phyloP scores from a whole-genome alignment of 1,140 invertebrate species.

The Phenacoccus solenopsis region DNA sequence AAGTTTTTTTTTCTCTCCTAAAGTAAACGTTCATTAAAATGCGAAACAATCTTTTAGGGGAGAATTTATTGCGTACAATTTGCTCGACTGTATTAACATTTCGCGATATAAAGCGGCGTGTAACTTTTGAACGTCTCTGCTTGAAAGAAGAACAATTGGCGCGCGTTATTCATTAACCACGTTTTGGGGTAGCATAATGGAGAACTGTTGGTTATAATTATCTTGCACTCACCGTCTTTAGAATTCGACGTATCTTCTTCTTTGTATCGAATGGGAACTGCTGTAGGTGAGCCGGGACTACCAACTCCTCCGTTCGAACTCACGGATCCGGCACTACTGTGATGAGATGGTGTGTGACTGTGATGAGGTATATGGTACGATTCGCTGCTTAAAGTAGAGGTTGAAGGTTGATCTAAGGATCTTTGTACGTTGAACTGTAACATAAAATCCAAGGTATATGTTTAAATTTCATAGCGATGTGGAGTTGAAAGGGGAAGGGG shows the following conservation, averaged over 20 bases:
- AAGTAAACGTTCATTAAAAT: constrained; percentile 10
- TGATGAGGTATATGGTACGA: constrained; percentile 5
- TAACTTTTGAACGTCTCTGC: too few relatives aligned
- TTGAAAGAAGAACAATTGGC: too few relatives aligned
- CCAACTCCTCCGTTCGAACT: constrained; percentile 8
- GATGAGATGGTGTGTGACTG: constrained; percentile 12
- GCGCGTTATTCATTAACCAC: too few relatives aligned
- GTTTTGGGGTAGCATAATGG: too few relatives aligned
- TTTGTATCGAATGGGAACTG: constrained; percentile 12
- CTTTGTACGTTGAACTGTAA: constrained; percentile 10
- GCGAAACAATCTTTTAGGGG: constrained; percentile 1
- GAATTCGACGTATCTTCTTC: constrained; percentile 11
- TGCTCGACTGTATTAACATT: not conserved
- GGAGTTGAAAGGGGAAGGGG: too few relatives aligned
- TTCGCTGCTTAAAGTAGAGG: not conserved
- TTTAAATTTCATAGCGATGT: too few relatives aligned
- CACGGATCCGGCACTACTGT: not conserved
- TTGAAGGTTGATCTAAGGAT: constrained; percentile 10
- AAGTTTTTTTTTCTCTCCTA: not conserved
- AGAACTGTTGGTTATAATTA: too few relatives aligned
- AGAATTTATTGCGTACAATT: not conserved
- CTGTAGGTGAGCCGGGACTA: not conserved
- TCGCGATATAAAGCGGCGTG: too few relatives aligned
- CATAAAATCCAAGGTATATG: too few relatives aligned
- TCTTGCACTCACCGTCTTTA: constrained; percentile 7